These are phyloP conservation scores for Dioctria linearis DNA, from an alignment of 2,888 invertebrate species.

Conservation along the genomic window DNA sequence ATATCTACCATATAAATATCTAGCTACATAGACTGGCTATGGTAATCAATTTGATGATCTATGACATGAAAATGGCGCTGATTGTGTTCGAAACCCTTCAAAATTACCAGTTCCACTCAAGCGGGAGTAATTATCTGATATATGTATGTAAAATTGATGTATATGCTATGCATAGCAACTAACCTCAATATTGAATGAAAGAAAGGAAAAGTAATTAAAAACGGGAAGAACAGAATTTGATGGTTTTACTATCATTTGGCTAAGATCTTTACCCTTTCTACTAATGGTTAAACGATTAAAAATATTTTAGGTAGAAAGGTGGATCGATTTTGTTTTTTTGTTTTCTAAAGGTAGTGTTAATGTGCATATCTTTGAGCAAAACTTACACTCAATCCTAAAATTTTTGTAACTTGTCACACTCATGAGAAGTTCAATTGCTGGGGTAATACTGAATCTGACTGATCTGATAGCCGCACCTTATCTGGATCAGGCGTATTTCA, in stretches of 20 bases:
- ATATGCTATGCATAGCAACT: too few species aligned
- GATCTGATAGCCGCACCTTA: too few species aligned
- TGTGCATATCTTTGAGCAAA: neutral
- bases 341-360: neutral
- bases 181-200: conserved; percentile 24
- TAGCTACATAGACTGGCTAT: neutral
- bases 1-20: neutral
- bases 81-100: conserved; percentile 16
- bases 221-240: neutral
- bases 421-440: too few species aligned
- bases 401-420: too few species aligned
- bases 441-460: too few species aligned
- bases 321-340: too few species aligned
- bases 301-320: too few species aligned
- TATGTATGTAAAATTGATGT: too few species aligned
- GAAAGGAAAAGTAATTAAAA: conserved; percentile 38
- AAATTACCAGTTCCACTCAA: conserved; percentile 21
- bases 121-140: conserved; percentile 36
- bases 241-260: conserved; percentile 2
- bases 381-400: neutral
- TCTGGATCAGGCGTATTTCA: too few species aligned
- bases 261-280: too few species aligned
- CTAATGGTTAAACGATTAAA: too few species aligned
- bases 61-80: neutral
- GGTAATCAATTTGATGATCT: conserved; percentile 25